phyloP scores from a whole-genome alignment of 53 echinoderm and acorn worm genomes.

The Temnopleurus reevesii region DNA sequence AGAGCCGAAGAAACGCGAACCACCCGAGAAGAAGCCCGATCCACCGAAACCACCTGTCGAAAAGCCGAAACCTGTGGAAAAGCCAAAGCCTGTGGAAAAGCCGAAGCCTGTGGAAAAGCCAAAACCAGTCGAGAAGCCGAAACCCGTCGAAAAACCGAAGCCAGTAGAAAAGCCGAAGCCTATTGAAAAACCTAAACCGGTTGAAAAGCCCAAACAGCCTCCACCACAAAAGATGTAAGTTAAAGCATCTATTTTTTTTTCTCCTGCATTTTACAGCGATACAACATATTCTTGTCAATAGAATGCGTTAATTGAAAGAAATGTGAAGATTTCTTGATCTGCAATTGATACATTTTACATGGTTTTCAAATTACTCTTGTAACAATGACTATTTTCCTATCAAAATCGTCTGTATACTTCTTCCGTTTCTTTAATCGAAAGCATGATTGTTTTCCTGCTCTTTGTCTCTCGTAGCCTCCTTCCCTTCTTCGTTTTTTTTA shows the following conservation, averaged over 20 bases:
- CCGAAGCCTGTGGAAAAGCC: slow-evolving; percentile 55
- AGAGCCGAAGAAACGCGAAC: slow-evolving; percentile 66
- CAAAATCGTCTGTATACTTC: too few relatives aligned
- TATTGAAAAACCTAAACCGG: not conserved
- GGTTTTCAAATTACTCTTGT: too few relatives aligned
- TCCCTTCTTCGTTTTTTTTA: too few relatives aligned
- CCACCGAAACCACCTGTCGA: slow-evolving; percentile 18
- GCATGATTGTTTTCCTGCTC: too few relatives aligned
- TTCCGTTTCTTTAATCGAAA: too few relatives aligned
- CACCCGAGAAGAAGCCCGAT: slow-evolving; percentile 57
- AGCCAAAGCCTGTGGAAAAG: slow-evolving; percentile 36
- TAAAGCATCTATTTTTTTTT: not conserved
- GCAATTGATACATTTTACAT: too few relatives aligned
- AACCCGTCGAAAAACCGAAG: slow-evolving; percentile 46
- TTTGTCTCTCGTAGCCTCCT: too few relatives aligned
- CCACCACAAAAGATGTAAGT: slow-evolving; percentile 40
- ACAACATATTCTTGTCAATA: too few relatives aligned
- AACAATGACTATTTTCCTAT: too few relatives aligned
- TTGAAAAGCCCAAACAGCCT: slow-evolving; percentile 4
- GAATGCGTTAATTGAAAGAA: too few relatives aligned
- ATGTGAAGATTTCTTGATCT: too few relatives aligned
- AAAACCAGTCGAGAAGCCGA: slow-evolving; percentile 22
- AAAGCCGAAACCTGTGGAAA: slow-evolving; percentile 1
- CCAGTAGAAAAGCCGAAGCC: not conserved
- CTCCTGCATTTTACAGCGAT: not conserved